These are phyloP conservation scores for Limonius californicus DNA, from an alignment of 1,140 invertebrate genomes.

Conservation along the genomic window DNA sequence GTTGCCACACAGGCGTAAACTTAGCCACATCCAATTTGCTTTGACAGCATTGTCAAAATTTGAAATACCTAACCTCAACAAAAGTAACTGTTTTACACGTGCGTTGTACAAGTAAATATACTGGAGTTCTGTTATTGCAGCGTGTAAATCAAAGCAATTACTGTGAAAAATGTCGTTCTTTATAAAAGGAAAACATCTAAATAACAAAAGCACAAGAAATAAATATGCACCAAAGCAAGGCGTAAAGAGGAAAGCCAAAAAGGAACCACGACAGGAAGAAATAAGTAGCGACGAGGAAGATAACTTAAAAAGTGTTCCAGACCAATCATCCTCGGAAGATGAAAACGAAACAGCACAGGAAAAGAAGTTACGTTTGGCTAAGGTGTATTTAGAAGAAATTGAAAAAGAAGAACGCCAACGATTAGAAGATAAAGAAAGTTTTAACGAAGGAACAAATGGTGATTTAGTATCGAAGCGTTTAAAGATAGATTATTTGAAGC, in stretches of 20 bases:
- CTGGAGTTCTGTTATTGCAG: too few relatives aligned
- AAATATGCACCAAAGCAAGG: conserved; percentile 39
- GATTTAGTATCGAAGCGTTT: conserved; percentile 67
- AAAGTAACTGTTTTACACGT: too few relatives aligned
- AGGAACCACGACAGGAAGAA: conserved; percentile 42
- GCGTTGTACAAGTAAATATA: too few relatives aligned
- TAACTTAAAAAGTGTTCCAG: conserved; percentile 50
- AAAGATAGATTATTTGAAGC: conserved; percentile 79
- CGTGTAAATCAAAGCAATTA: too few relatives aligned
- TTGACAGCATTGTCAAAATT: too few relatives aligned
- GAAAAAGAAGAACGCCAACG: conserved; percentile 61
- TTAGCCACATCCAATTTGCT: too few relatives aligned
- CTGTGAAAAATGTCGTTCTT: conserved; percentile 53
- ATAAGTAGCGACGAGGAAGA: conserved; percentile 49
- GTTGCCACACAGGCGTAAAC: too few relatives aligned
- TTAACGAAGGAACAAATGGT: conserved; percentile 57
- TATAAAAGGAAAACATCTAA: conserved; percentile 54
- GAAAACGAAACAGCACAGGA: conserved; percentile 83
- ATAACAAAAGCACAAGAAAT: conserved; percentile 51
- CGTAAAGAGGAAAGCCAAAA: conserved; percentile 40
- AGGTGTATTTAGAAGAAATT: conserved; percentile 83
- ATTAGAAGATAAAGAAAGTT: conserved; percentile 57
- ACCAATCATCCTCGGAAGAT: conserved; percentile 57
- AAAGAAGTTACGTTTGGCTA: conserved; percentile 82
- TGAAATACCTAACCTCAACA: too few relatives aligned